Evolutionary conservation across 2,888 invertebrate species (phyloP).

Genomic region (Temnothorax ravouxi): DNA sequence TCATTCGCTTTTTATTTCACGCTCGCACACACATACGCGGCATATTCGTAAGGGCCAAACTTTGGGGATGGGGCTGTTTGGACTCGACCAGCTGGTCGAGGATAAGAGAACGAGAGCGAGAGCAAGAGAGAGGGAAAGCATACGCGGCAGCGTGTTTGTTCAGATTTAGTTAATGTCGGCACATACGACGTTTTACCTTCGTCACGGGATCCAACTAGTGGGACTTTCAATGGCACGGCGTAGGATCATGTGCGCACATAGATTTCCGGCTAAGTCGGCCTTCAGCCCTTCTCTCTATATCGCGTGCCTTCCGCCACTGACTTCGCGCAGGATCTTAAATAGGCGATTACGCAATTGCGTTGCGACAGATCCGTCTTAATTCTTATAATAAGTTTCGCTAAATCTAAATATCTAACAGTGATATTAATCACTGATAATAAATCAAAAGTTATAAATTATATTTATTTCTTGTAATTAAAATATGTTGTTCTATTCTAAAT

Average conservation of each 20-base stretch:
- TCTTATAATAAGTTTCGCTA: not conserved
- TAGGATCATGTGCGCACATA: slow-evolving; percentile 64
- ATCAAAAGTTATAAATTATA: not conserved
- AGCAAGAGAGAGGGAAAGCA: slow-evolving; percentile 35
- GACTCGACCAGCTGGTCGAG: slow-evolving; percentile 77
- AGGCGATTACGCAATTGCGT: slow-evolving; percentile 59
- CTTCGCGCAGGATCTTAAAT: slow-evolving; percentile 59
- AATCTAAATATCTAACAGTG: not conserved
- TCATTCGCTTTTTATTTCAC: slow-evolving; percentile 71
- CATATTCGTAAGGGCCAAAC: slow-evolving; percentile 63
- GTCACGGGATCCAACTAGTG: slow-evolving; percentile 68
- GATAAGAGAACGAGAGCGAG: slow-evolving; percentile 22
- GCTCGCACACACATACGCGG: slow-evolving; percentile 33
- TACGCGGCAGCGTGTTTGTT: slow-evolving; percentile 79
- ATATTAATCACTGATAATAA: too few species aligned
- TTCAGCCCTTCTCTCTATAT: slow-evolving; percentile 67
- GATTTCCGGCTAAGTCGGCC: slow-evolving; percentile 67
- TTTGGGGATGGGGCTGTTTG: slow-evolving; percentile 71
- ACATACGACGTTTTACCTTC: slow-evolving; percentile 75
- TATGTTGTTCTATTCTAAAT: not conserved
- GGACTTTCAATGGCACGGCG: slow-evolving; percentile 66
- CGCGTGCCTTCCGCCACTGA: slow-evolving; percentile 71
- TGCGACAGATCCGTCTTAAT: not conserved
- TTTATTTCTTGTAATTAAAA: not conserved
- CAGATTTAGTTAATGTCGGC: slow-evolving; percentile 84